Base-by-base conservation (phyloP, 2,888 invertebrate genomes). In the Athetis lepigone region DNA sequence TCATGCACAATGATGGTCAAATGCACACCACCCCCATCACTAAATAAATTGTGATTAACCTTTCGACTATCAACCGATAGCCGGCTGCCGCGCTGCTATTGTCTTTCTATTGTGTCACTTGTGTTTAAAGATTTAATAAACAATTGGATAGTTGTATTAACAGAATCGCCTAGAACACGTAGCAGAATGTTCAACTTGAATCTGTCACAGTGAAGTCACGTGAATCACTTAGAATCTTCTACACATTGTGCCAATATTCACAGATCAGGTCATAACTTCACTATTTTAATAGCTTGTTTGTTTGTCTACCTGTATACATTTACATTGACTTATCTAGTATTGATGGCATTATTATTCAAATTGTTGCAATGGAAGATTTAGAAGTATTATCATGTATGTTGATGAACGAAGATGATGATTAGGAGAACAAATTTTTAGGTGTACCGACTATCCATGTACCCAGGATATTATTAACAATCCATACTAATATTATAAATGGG, bases 281-380 rank as follows among this genome's bases (percentile, higher is more conserved):
- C 45, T 4, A 56, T 54, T 75, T 75, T 75, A 72, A 52, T 27
- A 42, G 13, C 7, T 47, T 72, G 64, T 75, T 72, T 75, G 55
- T 57, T 50, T 37, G 11, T n/a, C 21, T 33, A 58, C n/a, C 39
- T 59, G 61, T 37, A 49, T 56, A 49, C n/a, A 56, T 75, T 75
- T 60, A 56, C 55, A 70, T 68, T 45, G 4, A 43, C 36, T 56
- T 68, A 52, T 49, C 37, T 46, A 42, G 29, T 51, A 52, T 43
- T 61, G 42, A 73, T 74, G 55, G 25, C 33, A 5, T 40, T 75
- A 50, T 62, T 75, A 62, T 74, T 47, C 19, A 69, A 42, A 52
- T 37, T 36, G 40, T 23, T 43, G 8, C 18, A 54, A 19, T 8
- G 43, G 52, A 69, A 67, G 33, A 56, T 74, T 70, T 59, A 7